Evolutionary conservation across 2,113 vertebrate genomes (phyloP).

Genomic region (Hiodon alosoides): DNA sequence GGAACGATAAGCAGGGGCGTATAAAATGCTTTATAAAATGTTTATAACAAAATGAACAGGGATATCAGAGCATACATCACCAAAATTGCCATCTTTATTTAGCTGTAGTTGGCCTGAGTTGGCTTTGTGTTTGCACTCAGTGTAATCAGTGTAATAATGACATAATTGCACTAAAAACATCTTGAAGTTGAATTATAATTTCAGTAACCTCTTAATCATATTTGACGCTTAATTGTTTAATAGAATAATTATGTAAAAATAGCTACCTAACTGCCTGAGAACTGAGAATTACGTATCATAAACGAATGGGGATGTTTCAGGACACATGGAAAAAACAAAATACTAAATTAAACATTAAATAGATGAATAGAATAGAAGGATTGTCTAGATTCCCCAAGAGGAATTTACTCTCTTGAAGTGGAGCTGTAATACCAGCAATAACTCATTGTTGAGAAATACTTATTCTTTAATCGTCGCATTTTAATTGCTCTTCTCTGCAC

Average conservation of each 20-base stretch:
- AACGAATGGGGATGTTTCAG: background rate
- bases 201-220: background rate
- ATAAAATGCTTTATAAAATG: background rate
- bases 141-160: background rate
- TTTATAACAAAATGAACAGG: background rate
- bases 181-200: background rate
- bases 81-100: too few relatives aligned
- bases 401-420: background rate
- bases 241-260: too few relatives aligned
- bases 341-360: background rate
- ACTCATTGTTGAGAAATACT: slow-evolving; percentile 12
- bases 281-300: background rate
- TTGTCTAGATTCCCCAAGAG: background rate
- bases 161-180: background rate
- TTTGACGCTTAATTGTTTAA: background rate
- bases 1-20: too few relatives aligned
- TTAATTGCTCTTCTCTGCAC: slow-evolving; percentile 24
- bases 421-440: background rate
- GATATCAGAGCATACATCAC: background rate
- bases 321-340: too few relatives aligned
- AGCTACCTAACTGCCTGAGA: too few relatives aligned
- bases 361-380: background rate
- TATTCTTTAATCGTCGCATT: slow-evolving; percentile 3
- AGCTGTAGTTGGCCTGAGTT: background rate
- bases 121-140: background rate